Percentiles rank a stretch among this genome's conserved stretches.
These are phyloP conservation scores for Scrobipalpa atriplicella DNA, from an alignment of 2,888 invertebrate species.

Conservation along the genomic window DNA sequence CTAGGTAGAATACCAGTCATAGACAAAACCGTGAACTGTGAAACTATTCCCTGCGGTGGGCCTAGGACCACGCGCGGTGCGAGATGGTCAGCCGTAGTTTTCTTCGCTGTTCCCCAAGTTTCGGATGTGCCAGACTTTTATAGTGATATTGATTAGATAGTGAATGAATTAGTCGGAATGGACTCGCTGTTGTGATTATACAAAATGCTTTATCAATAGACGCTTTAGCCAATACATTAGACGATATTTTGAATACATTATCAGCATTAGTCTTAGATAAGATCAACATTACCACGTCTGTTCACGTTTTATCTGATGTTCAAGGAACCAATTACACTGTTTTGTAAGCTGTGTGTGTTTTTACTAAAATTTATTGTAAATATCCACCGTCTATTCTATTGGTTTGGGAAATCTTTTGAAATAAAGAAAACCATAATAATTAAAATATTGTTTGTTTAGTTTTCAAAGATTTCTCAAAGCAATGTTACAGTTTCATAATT, in stretches of 20 bases:
- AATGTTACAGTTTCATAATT: conserved; percentile 24
- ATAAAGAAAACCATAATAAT: conserved; percentile 41
- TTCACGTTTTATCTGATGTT: conserved; percentile 62
- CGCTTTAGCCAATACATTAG: conserved; percentile 78
- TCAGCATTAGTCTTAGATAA: conserved; percentile 61
- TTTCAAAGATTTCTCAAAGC: conserved; percentile 48
- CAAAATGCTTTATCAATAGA: conserved; percentile 79
- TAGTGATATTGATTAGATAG: conserved; percentile 79
- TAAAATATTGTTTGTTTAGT: conserved; percentile 33
- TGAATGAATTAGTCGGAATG: conserved; percentile 68
- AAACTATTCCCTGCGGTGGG: conserved; percentile 65
- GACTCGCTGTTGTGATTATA: conserved; percentile 79
- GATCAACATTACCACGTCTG: conserved; percentile 50
- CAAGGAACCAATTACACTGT: conserved; percentile 64
- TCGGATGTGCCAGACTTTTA: conserved; percentile 79
- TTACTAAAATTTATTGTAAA: conserved; percentile 56
- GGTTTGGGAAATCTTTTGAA: conserved; percentile 48
- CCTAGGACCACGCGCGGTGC: conserved; percentile 66
- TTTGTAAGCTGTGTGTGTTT: conserved; percentile 59
- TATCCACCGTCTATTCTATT: conserved; percentile 38
- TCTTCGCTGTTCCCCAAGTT: conserved; percentile 78
- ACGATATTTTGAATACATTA: conserved; percentile 74
- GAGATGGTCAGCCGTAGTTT: conserved; percentile 78
- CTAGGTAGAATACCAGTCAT: neutral
- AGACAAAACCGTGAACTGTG: conserved; percentile 36